A percentile compares a stretch with the other conserved stretches of the same genome.
These are phyloP conservation scores for Calosoma granatense DNA, from an alignment of 1,140 invertebrate genomes.

Conservation along the genomic window DNA sequence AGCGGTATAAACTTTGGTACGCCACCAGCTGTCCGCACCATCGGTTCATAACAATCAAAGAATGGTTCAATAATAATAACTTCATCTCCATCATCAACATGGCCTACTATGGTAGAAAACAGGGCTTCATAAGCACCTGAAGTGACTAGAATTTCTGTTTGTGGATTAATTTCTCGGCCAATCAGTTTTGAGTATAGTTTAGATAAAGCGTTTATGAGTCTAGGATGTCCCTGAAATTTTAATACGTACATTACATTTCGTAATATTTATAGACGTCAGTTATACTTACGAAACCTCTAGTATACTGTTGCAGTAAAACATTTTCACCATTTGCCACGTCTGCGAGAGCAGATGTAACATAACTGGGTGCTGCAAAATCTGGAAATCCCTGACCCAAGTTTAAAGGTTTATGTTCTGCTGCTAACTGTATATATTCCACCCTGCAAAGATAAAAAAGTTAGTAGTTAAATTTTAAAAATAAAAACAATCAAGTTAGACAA, in stretches of 20 bases:
- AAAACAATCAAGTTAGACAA: conserved; percentile 11
- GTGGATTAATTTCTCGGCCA: conserved; percentile 46
- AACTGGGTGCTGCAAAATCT: conserved; percentile 78
- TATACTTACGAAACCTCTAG: conserved; percentile 63
- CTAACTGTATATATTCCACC: conserved; percentile 91
- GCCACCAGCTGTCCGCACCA: conserved; percentile 82
- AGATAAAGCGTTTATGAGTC: conserved; percentile 73
- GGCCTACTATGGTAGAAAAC: conserved; percentile 67
- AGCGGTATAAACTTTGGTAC: conserved; percentile 80
- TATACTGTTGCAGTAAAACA: conserved; percentile 84
- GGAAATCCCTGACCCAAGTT: conserved; percentile 98
- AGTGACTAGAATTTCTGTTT: conserved; percentile 73
- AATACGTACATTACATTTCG: neutral
- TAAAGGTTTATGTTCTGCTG: conserved; percentile 76
- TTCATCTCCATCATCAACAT: conserved; percentile 74
- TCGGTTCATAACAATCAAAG: conserved; percentile 96
- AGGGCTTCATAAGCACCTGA: conserved; percentile 90
- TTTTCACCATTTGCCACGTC: conserved; percentile 58
- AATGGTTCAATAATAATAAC: conserved; percentile 98
- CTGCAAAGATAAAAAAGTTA: conserved; percentile 40
- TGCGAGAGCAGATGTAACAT: conserved; percentile 69
- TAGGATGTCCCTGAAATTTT: conserved; percentile 80
- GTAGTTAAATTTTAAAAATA: conserved; percentile 16
- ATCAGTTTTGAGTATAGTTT: conserved; percentile 79
- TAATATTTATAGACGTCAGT: conserved; percentile 10